Conservation (phyloP, 1,140 invertebrate genomes). For the Drosophila repleta region DNA sequence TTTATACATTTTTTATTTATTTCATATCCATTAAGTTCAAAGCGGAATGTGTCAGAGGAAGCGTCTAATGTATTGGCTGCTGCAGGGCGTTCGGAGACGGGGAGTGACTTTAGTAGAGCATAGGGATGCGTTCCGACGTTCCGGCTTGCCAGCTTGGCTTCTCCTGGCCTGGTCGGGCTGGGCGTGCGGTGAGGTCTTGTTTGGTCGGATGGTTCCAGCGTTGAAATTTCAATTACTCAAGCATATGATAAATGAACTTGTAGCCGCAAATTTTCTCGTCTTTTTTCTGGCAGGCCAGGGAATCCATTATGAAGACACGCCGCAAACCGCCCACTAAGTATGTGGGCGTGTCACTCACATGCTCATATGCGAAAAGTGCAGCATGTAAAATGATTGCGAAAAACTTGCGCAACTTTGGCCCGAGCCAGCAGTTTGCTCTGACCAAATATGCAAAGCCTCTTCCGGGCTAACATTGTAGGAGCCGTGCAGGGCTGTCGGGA, state of each 20-base stretch:
- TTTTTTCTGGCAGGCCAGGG: constrained; percentile 53
- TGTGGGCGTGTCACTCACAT: constrained; percentile 63
- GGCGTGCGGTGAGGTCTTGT: neutral
- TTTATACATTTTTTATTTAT: constrained; percentile 79
- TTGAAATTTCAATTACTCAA: constrained; percentile 82
- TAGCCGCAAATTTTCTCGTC: constrained; percentile 78
- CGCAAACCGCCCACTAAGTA: constrained; percentile 71
- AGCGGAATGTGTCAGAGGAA: constrained; percentile 71
- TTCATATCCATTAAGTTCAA: constrained; percentile 82
- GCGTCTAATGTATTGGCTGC: constrained; percentile 74
- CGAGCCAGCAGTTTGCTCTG: constrained; percentile 25
- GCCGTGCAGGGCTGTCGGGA: too few relatives aligned
- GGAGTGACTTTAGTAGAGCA: neutral
- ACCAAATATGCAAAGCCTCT: constrained; percentile 44
- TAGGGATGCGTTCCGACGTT: constrained; percentile 34
- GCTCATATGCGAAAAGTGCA: constrained; percentile 49
- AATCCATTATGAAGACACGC: constrained; percentile 78
- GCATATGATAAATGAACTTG: constrained; percentile 81
- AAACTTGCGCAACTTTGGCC: constrained; percentile 46
- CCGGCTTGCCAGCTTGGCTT: constrained; percentile 41
- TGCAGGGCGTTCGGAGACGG: constrained; percentile 6
- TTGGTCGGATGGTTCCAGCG: constrained; percentile 40
- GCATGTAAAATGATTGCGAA: constrained; percentile 37
- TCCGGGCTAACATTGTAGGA: constrained; percentile 9
- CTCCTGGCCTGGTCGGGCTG: constrained; percentile 11